Conservation (phyloP, 2,113 vertebrate species). For the Chrysemys picta region DNA sequence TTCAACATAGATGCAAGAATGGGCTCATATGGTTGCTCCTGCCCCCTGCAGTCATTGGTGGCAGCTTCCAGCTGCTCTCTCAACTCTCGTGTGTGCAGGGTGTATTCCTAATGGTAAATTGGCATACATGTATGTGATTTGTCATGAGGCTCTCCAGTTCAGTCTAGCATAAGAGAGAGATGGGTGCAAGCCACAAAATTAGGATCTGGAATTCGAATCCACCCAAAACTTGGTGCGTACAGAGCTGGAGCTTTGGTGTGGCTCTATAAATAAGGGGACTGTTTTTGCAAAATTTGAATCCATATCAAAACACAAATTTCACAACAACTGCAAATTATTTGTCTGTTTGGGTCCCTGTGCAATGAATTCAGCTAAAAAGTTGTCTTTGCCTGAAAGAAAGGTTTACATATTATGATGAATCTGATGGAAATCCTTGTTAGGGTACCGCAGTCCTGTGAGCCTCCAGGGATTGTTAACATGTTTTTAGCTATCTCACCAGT, state of each 20-base stretch:
- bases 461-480: not conserved
- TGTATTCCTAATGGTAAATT: not conserved
- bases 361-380: not conserved
- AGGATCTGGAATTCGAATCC: not conserved
- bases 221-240: not conserved
- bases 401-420: not conserved
- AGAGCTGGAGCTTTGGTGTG: not conserved
- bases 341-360: not conserved
- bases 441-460: accelerated
- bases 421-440: not conserved
- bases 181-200: not conserved
- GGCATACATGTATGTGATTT: not conserved
- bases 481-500: not conserved
- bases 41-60: not conserved
- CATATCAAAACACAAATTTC: not conserved
- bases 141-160: not conserved
- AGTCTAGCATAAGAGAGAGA: not conserved
- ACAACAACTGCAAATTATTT: not conserved
- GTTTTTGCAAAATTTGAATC: not conserved
- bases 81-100: not conserved
- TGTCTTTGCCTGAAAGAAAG: not conserved
- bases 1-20: not conserved
- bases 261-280: not conserved
- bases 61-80: not conserved
- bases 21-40: not conserved